phyloP scores from a whole-genome alignment of 2,113 vertebrate genomes.

The Elgaria multicarinata region DNA sequence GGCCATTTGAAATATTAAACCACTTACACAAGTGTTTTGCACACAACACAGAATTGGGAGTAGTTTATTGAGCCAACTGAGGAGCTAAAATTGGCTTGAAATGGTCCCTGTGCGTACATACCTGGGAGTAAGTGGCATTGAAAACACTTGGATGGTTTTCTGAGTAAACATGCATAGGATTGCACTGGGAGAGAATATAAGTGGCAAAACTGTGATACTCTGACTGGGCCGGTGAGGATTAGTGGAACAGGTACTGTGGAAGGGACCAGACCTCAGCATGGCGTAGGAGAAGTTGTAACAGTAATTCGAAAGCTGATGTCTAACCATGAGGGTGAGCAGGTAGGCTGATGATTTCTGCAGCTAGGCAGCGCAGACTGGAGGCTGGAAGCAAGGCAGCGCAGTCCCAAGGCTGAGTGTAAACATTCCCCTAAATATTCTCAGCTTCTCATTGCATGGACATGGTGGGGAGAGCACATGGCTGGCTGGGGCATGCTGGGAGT shows the following conservation, averaged over 20 bases:
- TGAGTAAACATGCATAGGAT: background rate
- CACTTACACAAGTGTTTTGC: background rate
- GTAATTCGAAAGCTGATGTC: background rate
- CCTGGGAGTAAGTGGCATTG: too few species aligned
- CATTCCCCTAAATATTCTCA: background rate
- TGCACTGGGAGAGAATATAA: background rate
- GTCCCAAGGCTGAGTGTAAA: background rate
- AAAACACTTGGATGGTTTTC: background rate
- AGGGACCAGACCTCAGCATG: too few species aligned
- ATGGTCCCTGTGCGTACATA: background rate
- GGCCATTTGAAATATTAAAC: slow-evolving; percentile 14
- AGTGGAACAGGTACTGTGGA: background rate
- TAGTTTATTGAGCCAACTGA: background rate
- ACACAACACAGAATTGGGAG: background rate
- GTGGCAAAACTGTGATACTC: background rate
- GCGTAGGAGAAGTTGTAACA: background rate
- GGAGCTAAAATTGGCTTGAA: background rate
- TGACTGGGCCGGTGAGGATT: background rate
- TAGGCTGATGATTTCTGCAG: background rate
- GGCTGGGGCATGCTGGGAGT: too few species aligned
- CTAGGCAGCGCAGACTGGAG: background rate
- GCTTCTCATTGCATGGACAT: background rate
- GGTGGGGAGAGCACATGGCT: background rate
- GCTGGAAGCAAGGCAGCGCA: background rate
- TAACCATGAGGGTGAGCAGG: background rate